A percentile compares a stretch with the other conserved stretches of the same genome.
Evolutionary conservation across 2,113 vertebrate genomes (phyloP).

Genomic region (Xenopus tropicalis): DNA sequence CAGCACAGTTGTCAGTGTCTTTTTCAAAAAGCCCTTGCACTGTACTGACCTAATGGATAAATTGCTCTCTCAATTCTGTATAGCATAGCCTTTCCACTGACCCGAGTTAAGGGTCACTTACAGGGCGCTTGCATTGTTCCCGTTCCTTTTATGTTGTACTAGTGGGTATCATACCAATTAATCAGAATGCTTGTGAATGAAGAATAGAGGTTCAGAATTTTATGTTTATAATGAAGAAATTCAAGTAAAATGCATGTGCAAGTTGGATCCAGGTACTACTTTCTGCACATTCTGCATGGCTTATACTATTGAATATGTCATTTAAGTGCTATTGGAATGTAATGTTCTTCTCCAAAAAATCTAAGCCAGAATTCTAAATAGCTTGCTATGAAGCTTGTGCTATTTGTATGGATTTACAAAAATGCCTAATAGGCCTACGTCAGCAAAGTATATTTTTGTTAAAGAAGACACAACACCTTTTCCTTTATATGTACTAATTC

Average conservation of each 20-base stretch:
- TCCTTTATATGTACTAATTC: background rate
- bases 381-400: background rate
- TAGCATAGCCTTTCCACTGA: conserved; percentile 57
- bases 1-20: conserved; percentile 56
- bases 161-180: conserved; percentile 49
- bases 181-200: conserved; percentile 25
- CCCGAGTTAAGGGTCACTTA: conserved; percentile 56
- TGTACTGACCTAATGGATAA: conserved; percentile 54
- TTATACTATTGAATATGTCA: background rate
- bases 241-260: too few species aligned
- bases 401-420: background rate
- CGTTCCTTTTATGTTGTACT: conserved; percentile 51
- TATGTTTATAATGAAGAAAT: too few species aligned
- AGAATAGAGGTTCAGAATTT: background rate
- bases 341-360: background rate
- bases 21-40: conserved; percentile 53
- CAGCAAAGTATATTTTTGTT: conserved; percentile 4
- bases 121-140: conserved; percentile 59
- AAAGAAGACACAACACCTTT: background rate
- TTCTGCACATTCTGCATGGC: too few species aligned
- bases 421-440: too few species aligned
- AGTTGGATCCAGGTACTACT: too few species aligned
- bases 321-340: background rate
- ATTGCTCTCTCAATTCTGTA: conserved; percentile 54
- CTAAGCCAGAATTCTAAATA: background rate